Base-by-base conservation (phyloP, 2,888 invertebrate genomes). In the Clitarchus hookeri region DNA sequence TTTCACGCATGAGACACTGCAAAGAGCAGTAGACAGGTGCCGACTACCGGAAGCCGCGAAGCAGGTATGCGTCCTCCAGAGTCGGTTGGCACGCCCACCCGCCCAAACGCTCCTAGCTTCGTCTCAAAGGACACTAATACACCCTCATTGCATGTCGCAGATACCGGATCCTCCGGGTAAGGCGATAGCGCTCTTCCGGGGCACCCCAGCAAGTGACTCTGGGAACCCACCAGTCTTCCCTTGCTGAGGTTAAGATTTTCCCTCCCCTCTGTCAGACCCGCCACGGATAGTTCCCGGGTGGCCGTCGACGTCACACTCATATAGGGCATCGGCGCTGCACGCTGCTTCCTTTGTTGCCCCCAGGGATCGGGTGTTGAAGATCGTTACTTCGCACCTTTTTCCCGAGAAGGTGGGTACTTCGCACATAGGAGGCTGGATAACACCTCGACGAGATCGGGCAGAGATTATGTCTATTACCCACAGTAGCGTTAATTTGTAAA, bases 111-210 rank as follows among this genome's bases (percentile, higher is more conserved):
- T 48, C 48, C 48, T 48, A 48, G 48, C 65, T 65, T 65, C 65
- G 65, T 9, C 65, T 65, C 19, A 0, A n/a, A 65, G n/a, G 65
- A n/a, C 65, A 65, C 65, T 65, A 65, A 65, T 65, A 65, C 65
- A 65, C 65, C 65, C 65, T 65, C 11, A 23, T 65, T 65, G 65
- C 65, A 23, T 65, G 65, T 65, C 65, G 19, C 65, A n/a, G 65
- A 65, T n/a, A 65, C 65, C 65, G 23, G 65, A 65, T n/a, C 65
- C 65, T n/a, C 65, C 65, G 65, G 65, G 65, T 23, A 65, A 65
- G 65, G 65, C 65, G 65, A 65, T 65, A 65, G 65, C 65, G 19
- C n/a, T 65, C 65, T 65, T 65, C 65, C 65, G 65, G 65, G n/a
- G 65, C 65, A n/a, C 65, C 65, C 65, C 65, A 19, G 65, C n/a